These are phyloP conservation scores for Strigamia crassipes DNA, from an alignment of 2,888 invertebrate genomes.

Conservation along the genomic window DNA sequence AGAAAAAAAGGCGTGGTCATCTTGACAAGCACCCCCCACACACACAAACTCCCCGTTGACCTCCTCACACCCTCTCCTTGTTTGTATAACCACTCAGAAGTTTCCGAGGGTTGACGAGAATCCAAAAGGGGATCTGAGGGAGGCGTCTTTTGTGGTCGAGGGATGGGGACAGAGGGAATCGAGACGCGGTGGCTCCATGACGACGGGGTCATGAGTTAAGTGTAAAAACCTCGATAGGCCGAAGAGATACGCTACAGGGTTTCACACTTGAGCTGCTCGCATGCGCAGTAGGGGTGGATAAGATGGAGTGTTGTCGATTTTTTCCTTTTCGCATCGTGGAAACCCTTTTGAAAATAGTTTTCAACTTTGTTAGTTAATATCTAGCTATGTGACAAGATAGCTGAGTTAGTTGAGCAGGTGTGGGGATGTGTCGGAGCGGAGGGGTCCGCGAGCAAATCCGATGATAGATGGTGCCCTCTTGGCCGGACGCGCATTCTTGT, in stretches of 20 bases:
- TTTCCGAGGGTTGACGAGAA: neutral
- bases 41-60: neutral
- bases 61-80: constrained; percentile 26
- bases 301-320: neutral
- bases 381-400: neutral
- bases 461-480: constrained; percentile 27
- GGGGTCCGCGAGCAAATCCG: constrained; percentile 14
- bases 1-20: constrained; percentile 57
- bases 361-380: constrained; percentile 20
- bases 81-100: constrained; percentile 35
- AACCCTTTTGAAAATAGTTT: neutral
- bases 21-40: neutral
- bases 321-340: neutral
- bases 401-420: constrained; percentile 27
- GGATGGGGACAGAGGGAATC: neutral
- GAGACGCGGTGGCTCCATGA: constrained; percentile 29
- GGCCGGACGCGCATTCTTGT: constrained; percentile 33
- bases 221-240: constrained; percentile 10
- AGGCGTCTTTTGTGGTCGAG: constrained; percentile 22
- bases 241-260: constrained; percentile 17
- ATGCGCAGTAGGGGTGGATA: constrained; percentile 8
- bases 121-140: neutral
- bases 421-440: constrained; percentile 10
- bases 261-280: constrained; percentile 7
- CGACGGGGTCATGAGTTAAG: constrained; percentile 30